Percentiles rank a stretch among this genome's conserved stretches.
Conservation (phyloP, 2,888 invertebrate genomes). For the Lydus trimaculatus region DNA sequence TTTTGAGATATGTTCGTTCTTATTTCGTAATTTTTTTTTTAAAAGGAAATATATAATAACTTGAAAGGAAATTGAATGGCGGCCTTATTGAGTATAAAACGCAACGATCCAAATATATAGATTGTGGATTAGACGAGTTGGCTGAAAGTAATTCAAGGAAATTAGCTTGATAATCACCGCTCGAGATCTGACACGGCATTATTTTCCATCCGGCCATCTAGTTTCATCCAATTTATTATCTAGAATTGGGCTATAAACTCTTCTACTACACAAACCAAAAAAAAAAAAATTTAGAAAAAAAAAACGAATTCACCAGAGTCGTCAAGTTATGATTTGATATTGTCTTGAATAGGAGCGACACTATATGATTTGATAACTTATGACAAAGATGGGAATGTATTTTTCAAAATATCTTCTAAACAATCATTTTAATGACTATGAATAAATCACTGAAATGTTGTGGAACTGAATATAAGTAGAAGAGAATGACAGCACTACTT, state of each 20-base stretch:
- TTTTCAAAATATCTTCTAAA: slow-evolving; percentile 15
- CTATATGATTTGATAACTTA: background rate
- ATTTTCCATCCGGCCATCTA: slow-evolving; percentile 20
- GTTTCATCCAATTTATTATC: slow-evolving; percentile 10
- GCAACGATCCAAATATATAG: slow-evolving; percentile 29
- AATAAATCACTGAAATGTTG: slow-evolving; percentile 23
- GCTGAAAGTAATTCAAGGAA: slow-evolving; percentile 33
- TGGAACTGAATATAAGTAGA: slow-evolving; percentile 10
- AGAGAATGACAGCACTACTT: slow-evolving; percentile 22
- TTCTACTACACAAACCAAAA: background rate
- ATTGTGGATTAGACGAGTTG: slow-evolving; percentile 27
- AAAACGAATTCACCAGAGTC: background rate
- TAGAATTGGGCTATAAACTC: background rate
- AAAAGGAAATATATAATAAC: slow-evolving; percentile 27
- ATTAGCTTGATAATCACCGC: slow-evolving; percentile 32
- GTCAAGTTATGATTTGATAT: background rate
- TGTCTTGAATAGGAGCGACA: background rate
- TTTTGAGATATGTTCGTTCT: background rate
- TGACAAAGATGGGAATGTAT: background rate
- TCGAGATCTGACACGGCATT: slow-evolving; percentile 32
- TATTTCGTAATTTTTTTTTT: slow-evolving; percentile 25
- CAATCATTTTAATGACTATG: slow-evolving; percentile 30
- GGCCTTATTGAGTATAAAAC: slow-evolving; percentile 26
- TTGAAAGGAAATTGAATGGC: slow-evolving; percentile 32
- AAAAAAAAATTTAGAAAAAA: background rate